These are phyloP conservation scores for Apeltes quadracus DNA, from an alignment of 2,113 vertebrate genomes.

Conservation along the genomic window DNA sequence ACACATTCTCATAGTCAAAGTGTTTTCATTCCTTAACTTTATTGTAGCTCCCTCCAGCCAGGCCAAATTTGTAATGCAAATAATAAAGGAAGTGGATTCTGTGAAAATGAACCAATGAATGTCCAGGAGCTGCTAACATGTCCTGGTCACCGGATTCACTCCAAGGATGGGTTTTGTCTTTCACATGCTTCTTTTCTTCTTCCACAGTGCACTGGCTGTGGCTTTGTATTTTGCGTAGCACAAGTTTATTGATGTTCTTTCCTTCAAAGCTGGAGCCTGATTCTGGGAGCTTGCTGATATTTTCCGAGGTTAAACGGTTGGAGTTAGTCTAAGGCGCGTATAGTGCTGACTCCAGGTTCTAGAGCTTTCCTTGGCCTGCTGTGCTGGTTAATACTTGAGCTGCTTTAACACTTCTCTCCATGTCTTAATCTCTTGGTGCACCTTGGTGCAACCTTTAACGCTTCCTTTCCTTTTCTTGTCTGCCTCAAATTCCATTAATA, in stretches of 20 bases:
- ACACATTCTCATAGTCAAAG: too few species aligned
- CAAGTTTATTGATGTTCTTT: constrained; percentile 31
- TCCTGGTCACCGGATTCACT: neutral
- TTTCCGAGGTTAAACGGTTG: constrained; percentile 51
- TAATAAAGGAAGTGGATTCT: too few species aligned
- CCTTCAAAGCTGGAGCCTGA: constrained; percentile 28
- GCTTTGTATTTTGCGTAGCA: constrained; percentile 29
- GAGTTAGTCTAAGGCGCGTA: constrained; percentile 42
- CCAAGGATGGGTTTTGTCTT: constrained; percentile 13
- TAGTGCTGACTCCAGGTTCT: constrained; percentile 25
- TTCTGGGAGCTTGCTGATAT: constrained; percentile 39
- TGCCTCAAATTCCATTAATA: constrained; percentile 54
- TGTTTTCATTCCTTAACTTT: too few species aligned
- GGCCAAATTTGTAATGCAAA: too few species aligned
- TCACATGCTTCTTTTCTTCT: constrained; percentile 15
- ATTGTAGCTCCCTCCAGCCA: too few species aligned
- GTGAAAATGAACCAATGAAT: neutral
- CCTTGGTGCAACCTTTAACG: constrained; percentile 54
- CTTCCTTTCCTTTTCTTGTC: constrained; percentile 30
- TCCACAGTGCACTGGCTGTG: neutral
- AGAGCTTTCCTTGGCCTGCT: constrained; percentile 30
- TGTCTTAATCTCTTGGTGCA: constrained; percentile 27
- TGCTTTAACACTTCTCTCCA: constrained; percentile 18
- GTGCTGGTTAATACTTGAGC: constrained; percentile 1
- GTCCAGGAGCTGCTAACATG: neutral